A percentile compares a stretch with the other conserved stretches of the same genome.
These are phyloP conservation scores for Darevskia mixta DNA, from an alignment of 2,797 vertebrate species.

Conservation along the genomic window DNA sequence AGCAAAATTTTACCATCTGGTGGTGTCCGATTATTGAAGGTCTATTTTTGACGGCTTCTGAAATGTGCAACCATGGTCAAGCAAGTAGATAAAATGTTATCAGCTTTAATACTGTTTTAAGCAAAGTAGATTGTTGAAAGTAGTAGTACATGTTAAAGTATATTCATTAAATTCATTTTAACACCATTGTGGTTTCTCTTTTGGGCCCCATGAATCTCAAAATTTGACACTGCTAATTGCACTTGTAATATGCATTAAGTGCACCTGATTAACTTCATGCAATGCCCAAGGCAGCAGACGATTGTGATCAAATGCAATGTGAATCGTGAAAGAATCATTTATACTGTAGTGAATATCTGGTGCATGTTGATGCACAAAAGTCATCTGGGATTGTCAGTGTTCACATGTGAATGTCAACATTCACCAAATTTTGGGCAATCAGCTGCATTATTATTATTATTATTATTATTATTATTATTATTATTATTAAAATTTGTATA, in stretches of 20 bases:
- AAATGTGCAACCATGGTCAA: slow-evolving; percentile 70
- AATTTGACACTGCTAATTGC: slow-evolving; percentile 71
- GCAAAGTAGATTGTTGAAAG: slow-evolving; percentile 75
- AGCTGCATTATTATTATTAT: not conserved
- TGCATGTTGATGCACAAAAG: not conserved
- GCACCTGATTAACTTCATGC: slow-evolving; percentile 64
- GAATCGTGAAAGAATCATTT: slow-evolving; percentile 34
- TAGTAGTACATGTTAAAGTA: slow-evolving; percentile 77
- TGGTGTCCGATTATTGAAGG: slow-evolving; percentile 64
- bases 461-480: no score
- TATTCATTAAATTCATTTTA: slow-evolving; percentile 73
- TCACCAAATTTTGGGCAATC: not conserved
- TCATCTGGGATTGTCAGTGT: not conserved
- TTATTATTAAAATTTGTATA: no score
- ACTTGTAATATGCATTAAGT: slow-evolving; percentile 54
- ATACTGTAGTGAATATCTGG: not conserved
- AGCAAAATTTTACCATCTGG: slow-evolving; percentile 69
- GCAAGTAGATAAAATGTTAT: slow-evolving; percentile 77
- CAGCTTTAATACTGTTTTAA: slow-evolving; percentile 77
- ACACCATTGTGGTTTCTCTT: slow-evolving; percentile 68
- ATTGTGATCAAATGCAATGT: slow-evolving; percentile 36
- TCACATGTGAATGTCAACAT: not conserved
- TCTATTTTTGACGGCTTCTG: slow-evolving; percentile 69
- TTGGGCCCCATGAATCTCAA: slow-evolving; percentile 63
- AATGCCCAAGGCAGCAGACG: slow-evolving; percentile 59